phyloP scores from a whole-genome alignment of 2,888 invertebrate species.

The Malacosoma neustria region DNA sequence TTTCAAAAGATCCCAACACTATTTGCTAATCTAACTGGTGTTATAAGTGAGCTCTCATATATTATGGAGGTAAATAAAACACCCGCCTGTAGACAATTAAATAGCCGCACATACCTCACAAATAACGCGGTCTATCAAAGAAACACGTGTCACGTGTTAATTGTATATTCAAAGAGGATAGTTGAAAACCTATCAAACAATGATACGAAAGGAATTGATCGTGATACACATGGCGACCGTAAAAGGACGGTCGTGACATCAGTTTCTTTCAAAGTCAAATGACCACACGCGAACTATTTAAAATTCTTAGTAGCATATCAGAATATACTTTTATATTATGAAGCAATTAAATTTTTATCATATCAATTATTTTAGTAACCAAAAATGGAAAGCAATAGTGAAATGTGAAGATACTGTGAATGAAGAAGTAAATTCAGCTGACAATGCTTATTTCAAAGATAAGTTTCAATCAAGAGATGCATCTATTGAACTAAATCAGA shows the following conservation, averaged over 20 bases:
- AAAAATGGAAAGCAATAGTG: no score
- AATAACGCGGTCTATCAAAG: neutral
- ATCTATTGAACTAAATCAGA: no score
- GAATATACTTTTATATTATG: neutral
- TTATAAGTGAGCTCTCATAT: no score
- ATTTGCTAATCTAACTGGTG: no score
- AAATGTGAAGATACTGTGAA: no score
- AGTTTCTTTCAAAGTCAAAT: neutral
- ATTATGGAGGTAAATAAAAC: no score
- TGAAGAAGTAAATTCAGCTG: no score
- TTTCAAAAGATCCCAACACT: no score
- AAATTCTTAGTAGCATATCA: neutral
- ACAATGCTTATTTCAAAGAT: no score
- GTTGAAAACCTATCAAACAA: neutral
- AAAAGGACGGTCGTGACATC: neutral
- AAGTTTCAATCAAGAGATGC: no score
- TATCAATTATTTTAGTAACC: no score
- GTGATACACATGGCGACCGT: neutral
- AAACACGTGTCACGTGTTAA: neutral
- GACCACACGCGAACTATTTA: conserved; percentile 1
- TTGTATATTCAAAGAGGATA: neutral
- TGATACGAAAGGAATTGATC: neutral
- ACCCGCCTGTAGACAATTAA: neutral
- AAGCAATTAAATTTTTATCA: no score
- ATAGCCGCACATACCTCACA: neutral